Evolutionary conservation across 2,797 vertebrate species (phyloP), one percentile per base, ranked within the genome.

Genomic region (Moxostoma hubbsi): DNA sequence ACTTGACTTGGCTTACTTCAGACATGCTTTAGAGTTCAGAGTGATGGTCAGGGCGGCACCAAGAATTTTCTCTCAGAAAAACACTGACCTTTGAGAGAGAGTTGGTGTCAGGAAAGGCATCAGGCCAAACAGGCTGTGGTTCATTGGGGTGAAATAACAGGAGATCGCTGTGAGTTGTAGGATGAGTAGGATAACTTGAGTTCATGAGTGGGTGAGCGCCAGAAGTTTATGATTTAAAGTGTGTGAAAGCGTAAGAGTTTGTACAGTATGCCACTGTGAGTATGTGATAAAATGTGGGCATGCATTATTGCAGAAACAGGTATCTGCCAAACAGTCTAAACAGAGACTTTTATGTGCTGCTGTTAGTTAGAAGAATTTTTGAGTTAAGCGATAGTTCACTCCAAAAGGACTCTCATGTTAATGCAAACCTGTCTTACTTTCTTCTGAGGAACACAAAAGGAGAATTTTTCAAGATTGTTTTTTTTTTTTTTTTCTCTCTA

Each of bases 161-260:
- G 13, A 65, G 59, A n/a, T 46, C 43, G 51, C 51, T 65, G 54
- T 13, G 36, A 45, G 49, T 67, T 24, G 69, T 50, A 71, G 47
- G 57, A 49, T 62, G 12, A 68, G 50, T 55, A 47, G 18, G 49
- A 62, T 49, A 66, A n/a, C 49, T 36, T 36, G 73, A 46, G 58
- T 18, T 57, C 59, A 50, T 46, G 59, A 64, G 54, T 59, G 15
- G 7, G 54, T 15, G 50, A 43, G 47, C 61, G 24, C 46, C 46
- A 36, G 18, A 72, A 66, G 71, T 59, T 65, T 9, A 51, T 49
- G n/a, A 53, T 71, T 67, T 61, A 50, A 46, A 64, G 49, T 69
- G 70, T 49, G 51, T 58, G 69, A 53, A 62, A 24, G 45, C 18
- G 74, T 11, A 13, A 79, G 76, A 79, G 79, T 46, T 73, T 85